A percentile compares a stretch with the other conserved stretches of the same genome.
Evolutionary conservation across 2,113 vertebrate genomes (phyloP).

Genomic region (Nematolebias whitei): DNA sequence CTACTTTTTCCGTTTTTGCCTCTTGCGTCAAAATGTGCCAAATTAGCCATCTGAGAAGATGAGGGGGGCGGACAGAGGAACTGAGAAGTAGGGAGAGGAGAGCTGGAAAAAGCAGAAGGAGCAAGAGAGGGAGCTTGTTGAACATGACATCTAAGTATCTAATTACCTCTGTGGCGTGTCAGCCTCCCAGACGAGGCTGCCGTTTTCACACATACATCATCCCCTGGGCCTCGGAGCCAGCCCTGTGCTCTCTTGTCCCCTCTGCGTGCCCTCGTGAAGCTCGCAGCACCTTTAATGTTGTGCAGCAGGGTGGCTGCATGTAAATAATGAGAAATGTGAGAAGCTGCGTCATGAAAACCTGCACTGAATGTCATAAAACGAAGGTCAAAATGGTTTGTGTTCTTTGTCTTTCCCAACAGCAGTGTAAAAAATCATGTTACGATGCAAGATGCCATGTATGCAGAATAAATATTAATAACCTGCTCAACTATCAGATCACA

Average conservation of each 20-base stretch:
- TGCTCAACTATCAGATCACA: constrained; percentile 13
- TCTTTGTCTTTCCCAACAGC: not conserved
- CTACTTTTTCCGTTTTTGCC: not conserved
- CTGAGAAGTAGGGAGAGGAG: not conserved
- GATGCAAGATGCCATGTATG: constrained; percentile 26
- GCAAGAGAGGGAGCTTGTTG: constrained; percentile 53
- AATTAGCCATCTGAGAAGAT: constrained; percentile 28
- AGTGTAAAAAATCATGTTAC: constrained; percentile 23
- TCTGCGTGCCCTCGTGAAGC: not conserved
- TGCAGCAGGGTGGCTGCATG: not conserved
- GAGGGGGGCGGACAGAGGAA: constrained; percentile 25
- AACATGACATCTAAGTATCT: constrained; percentile 68
- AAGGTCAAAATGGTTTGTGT: not conserved
- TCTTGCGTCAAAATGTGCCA: not conserved
- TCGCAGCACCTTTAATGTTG: constrained; percentile 19
- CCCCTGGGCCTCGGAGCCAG: constrained; percentile 16
- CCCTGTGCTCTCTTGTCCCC: constrained; percentile 17
- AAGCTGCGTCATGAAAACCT: constrained; percentile 1
- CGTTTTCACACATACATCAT: constrained; percentile 44
- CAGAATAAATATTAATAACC: constrained; percentile 48
- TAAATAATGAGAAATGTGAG: constrained; percentile 18
- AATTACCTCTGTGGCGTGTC: constrained; percentile 67
- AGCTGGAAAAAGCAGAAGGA: constrained; percentile 3
- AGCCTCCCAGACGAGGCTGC: constrained; percentile 42
- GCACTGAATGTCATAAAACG: not conserved